These are phyloP conservation scores for Zaprionus gabonicus DNA, from an alignment of 1,140 invertebrate genomes.

Conservation along the genomic window DNA sequence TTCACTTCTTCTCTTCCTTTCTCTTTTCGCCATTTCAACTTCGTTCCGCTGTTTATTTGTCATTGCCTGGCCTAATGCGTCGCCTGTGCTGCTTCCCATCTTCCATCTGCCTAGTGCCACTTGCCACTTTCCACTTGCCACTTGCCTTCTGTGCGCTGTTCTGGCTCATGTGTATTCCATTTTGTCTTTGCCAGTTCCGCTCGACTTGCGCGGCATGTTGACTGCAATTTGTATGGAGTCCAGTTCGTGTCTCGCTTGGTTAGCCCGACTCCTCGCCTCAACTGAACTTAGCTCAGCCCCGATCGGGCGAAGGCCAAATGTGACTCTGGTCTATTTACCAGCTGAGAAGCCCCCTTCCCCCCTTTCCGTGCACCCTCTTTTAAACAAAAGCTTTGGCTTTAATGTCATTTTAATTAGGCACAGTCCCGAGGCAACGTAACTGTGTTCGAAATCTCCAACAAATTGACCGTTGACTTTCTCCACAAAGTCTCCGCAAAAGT, in stretches of 20 bases:
- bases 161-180: slow-evolving; percentile 76
- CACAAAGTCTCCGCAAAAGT: slow-evolving; percentile 50
- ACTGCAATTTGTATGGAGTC: slow-evolving; percentile 79
- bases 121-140: slow-evolving; percentile 19
- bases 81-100: neutral
- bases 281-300: slow-evolving; percentile 7
- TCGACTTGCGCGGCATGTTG: slow-evolving; percentile 78
- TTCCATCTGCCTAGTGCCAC: slow-evolving; percentile 28
- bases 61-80: slow-evolving; percentile 70
- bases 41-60: slow-evolving; percentile 67
- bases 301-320: slow-evolving; percentile 62
- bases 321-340: slow-evolving; percentile 15
- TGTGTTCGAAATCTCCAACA: slow-evolving; percentile 72
- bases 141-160: slow-evolving; percentile 50
- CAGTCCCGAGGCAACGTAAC: slow-evolving; percentile 56
- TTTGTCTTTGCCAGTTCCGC: slow-evolving; percentile 80
- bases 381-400: slow-evolving; percentile 56
- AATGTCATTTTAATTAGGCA: slow-evolving; percentile 80
- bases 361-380: neutral
- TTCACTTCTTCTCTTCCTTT: slow-evolving; percentile 1
- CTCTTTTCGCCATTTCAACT: neutral
- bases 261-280: slow-evolving; percentile 26
- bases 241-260: slow-evolving; percentile 71
- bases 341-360: neutral
- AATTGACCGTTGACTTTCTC: slow-evolving; percentile 76